Conservation (phyloP, 2,113 vertebrate genomes). For the Polypterus bichir region DNA sequence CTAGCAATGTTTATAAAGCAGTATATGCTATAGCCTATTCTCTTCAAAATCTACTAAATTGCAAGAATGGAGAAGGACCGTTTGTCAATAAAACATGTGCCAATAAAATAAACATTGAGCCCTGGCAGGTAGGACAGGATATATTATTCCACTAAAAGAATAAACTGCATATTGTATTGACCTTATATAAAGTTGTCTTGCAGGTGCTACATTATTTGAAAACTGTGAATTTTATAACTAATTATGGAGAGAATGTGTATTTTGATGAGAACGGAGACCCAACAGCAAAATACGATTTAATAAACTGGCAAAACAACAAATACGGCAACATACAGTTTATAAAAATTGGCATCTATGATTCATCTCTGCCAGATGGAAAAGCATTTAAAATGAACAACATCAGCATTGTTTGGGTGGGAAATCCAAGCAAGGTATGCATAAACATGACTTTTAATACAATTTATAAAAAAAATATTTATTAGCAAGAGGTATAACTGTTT, state of each 20-base stretch:
- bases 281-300: constrained; percentile 45
- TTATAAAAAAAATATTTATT: neutral
- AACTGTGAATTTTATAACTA: constrained; percentile 37
- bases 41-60: constrained; percentile 21
- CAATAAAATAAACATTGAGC: constrained; percentile 23
- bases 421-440: constrained; percentile 17
- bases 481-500: too few species aligned
- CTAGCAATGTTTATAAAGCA: neutral
- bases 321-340: constrained; percentile 31
- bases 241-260: constrained; percentile 40
- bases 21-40: constrained; percentile 5
- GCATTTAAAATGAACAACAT: constrained; percentile 29
- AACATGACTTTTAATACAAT: neutral
- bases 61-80: constrained; percentile 23
- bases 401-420: constrained; percentile 35
- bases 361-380: constrained; percentile 27
- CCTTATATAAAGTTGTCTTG: neutral
- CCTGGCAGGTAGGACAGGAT: constrained; percentile 40
- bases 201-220: constrained; percentile 37
- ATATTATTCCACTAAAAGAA: neutral
- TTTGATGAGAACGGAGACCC: constrained; percentile 45
- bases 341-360: constrained; percentile 43
- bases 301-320: constrained; percentile 42
- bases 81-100: constrained; percentile 34
- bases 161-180: neutral